phyloP scores from a whole-genome alignment of 2,888 invertebrate species.

The Mythimna loreyi region DNA sequence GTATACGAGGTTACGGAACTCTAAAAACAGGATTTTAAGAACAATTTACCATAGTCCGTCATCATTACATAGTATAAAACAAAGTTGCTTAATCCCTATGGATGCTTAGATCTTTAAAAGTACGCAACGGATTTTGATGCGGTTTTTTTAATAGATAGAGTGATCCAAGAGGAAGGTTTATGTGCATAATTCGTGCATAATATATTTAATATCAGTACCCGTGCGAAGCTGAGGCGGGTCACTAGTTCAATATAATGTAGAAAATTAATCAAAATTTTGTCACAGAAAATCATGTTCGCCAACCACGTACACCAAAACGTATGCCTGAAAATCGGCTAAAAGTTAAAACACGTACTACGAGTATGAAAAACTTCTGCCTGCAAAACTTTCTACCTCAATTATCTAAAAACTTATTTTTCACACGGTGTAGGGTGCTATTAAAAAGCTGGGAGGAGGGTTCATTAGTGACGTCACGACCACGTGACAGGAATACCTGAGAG shows the following conservation, averaged over 20 bases:
- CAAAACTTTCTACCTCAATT: slow-evolving; percentile 51
- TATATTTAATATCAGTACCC: too few species aligned
- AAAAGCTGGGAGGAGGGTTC: slow-evolving; percentile 70
- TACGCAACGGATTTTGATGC: too few species aligned
- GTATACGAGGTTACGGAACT: too few species aligned
- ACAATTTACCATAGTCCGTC: neutral
- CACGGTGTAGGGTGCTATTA: slow-evolving; percentile 66
- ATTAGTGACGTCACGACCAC: slow-evolving; percentile 69
- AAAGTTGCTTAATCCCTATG: too few species aligned
- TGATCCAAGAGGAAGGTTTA: too few species aligned
- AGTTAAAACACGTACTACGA: slow-evolving; percentile 24
- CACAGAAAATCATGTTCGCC: neutral
- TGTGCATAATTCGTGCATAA: too few species aligned
- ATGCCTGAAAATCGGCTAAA: slow-evolving; percentile 14
- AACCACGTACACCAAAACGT: slow-evolving; percentile 6
- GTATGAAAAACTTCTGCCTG: slow-evolving; percentile 44
- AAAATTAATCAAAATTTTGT: neutral
- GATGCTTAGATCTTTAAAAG: too few species aligned
- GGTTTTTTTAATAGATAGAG: too few species aligned
- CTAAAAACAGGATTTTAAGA: too few species aligned
- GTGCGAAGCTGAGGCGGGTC: too few species aligned
- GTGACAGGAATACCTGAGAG: slow-evolving; percentile 69
- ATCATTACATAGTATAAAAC: too few species aligned
- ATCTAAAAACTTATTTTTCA: slow-evolving; percentile 65
- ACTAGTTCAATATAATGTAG: neutral